Conservation (phyloP, 92 coral and sea anemone genomes). For the Hydrozoanthus gracilis region DNA sequence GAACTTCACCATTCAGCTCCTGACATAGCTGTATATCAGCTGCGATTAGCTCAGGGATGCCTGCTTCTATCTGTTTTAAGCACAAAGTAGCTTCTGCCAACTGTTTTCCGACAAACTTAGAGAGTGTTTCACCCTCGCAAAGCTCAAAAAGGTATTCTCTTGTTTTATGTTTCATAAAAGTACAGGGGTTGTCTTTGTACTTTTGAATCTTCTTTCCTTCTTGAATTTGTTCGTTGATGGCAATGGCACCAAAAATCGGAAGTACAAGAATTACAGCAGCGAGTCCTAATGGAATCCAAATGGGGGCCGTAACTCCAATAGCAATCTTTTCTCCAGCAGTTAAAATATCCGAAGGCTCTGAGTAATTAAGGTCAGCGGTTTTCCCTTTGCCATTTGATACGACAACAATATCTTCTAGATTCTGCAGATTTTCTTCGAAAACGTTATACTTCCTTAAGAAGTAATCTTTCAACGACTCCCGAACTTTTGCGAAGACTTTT, state of each 20-base stretch:
- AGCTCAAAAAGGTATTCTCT: constrained; percentile 8
- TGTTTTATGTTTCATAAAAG: constrained; percentile 3
- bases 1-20: constrained; percentile 1
- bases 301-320: constrained; percentile 42
- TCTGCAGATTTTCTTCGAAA: constrained; percentile 3
- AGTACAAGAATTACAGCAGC: constrained; percentile 23
- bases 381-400: not conserved
- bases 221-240: constrained; percentile 6
- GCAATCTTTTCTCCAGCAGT: constrained; percentile 9
- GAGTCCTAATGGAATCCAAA: constrained; percentile 54
- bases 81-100: not conserved
- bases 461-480: not conserved
- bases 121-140: not conserved
- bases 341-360: no score
- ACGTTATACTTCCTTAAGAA: constrained; percentile 6
- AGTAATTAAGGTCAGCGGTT: not conserved
- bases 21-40: constrained; percentile 8
- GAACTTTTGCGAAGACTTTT: not conserved
- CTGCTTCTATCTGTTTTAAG: no score
- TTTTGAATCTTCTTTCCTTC: not conserved
- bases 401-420: not conserved
- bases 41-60: no score
- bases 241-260: constrained; percentile 26
- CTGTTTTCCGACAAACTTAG: not conserved
- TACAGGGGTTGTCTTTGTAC: constrained; percentile 6